Evolutionary conservation across 2,113 vertebrate genomes (phyloP).

Genomic region (Crypturellus undulatus): DNA sequence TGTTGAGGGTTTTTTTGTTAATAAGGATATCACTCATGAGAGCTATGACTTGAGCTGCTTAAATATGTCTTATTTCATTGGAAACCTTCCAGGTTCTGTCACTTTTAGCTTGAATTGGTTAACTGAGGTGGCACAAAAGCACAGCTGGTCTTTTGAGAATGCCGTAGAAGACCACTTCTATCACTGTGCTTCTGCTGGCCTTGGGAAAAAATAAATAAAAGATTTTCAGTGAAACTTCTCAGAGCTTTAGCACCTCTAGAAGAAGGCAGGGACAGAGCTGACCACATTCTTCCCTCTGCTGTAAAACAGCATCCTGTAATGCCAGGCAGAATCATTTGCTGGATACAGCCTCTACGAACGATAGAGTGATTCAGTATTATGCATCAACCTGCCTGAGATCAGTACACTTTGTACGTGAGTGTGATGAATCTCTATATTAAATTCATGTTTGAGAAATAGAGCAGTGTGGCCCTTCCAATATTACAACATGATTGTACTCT

Average conservation of each 20-base stretch:
- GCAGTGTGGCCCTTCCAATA: background rate
- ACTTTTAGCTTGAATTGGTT: background rate
- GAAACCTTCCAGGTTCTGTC: background rate
- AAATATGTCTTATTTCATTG: background rate
- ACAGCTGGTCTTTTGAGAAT: background rate
- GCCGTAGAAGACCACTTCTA: background rate
- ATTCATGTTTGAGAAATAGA: background rate
- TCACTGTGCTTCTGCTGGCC: background rate
- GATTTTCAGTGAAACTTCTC: background rate
- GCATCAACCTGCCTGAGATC: background rate
- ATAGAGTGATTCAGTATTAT: background rate
- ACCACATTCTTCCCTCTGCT: background rate
- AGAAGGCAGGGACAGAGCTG: background rate
- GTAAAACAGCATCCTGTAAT: background rate
- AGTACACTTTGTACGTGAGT: accelerated
- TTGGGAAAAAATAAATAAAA: background rate
- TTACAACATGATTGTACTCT: background rate
- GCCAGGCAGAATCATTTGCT: background rate
- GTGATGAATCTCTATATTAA: background rate
- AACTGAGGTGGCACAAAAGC: background rate
- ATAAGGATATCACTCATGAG: background rate
- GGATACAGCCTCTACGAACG: background rate
- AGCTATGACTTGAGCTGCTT: background rate
- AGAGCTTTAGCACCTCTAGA: background rate
- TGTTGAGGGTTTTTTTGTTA: background rate